These are phyloP conservation scores for Temnothorax nylanderi DNA, from an alignment of 1,140 invertebrate genomes.

Conservation along the genomic window DNA sequence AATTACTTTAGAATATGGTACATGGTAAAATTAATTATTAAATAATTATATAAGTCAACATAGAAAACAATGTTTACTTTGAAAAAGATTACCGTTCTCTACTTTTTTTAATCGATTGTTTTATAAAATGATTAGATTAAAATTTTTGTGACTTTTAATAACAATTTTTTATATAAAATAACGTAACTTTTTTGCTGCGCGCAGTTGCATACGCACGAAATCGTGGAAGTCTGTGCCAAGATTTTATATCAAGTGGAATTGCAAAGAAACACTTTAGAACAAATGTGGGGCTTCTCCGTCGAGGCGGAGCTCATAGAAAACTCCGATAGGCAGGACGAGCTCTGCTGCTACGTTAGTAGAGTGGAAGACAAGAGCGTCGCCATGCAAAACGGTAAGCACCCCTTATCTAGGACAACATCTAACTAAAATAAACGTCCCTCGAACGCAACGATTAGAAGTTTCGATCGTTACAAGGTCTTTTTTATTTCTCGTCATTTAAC, in stretches of 20 bases:
- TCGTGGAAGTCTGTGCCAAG: conserved; percentile 98
- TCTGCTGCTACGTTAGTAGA: conserved; percentile 98
- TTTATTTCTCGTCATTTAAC: conserved; percentile 43
- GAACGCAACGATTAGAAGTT: conserved; percentile 33
- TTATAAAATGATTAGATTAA: background rate
- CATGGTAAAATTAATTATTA: background rate
- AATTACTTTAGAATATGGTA: background rate
- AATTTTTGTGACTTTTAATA: background rate
- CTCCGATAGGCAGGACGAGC: conserved; percentile 97
- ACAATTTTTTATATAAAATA: background rate
- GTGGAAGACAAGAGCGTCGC: conserved; percentile 98
- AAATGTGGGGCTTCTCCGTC: conserved; percentile 99
- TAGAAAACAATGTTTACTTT: background rate
- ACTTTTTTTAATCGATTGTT: background rate
- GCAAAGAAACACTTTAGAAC: conserved; percentile 94
- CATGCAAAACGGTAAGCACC: conserved; percentile 95
- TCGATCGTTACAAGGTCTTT: conserved; percentile 54
- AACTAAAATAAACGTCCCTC: conserved; percentile 59
- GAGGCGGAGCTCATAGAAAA: conserved; percentile 99
- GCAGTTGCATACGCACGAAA: conserved; percentile 97
- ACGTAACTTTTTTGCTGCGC: conserved; percentile 63
- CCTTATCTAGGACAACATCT: conserved; percentile 53
- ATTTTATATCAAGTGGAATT: conserved; percentile 98
- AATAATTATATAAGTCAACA: background rate
- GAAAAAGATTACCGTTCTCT: background rate